Percentiles rank a stretch among this genome's conserved stretches.
Conservation (phyloP, 2,888 invertebrate species). For the Leptinotarsa tumamoca region DNA sequence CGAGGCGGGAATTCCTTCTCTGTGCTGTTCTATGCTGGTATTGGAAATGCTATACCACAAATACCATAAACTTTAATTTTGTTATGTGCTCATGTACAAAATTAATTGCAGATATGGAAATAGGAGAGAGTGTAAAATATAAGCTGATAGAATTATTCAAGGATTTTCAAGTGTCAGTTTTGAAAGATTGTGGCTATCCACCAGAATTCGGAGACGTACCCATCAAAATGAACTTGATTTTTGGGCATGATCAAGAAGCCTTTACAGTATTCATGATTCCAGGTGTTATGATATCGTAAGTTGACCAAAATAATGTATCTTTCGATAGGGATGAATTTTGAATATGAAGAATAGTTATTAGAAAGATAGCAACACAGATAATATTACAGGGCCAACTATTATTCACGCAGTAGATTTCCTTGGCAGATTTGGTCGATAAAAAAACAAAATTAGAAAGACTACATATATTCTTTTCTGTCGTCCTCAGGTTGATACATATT, state of each 20-base stretch:
- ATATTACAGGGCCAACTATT: no score
- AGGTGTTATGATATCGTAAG: constrained; percentile 84
- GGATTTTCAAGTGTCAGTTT: constrained; percentile 73
- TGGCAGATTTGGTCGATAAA: no score
- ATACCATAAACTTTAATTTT: no score
- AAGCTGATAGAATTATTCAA: constrained; percentile 72
- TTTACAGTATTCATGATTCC: constrained; percentile 87
- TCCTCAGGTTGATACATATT: no score
- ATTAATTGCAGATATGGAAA: constrained; percentile 24
- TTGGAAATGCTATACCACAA: no score
- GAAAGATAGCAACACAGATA: no score
- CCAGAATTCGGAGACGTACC: constrained; percentile 71
- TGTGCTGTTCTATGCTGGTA: no score
- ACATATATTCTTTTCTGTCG: no score
- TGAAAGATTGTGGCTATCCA: constrained; percentile 74
- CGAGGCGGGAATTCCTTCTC: no score
- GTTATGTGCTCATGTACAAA: background rate
- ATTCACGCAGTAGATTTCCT: no score
- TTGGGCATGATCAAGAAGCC: constrained; percentile 75
- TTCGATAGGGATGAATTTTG: background rate
- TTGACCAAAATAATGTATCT: constrained; percentile 64
- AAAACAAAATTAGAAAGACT: no score
- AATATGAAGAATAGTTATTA: no score
- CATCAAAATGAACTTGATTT: constrained; percentile 74
- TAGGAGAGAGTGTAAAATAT: constrained; percentile 68